phyloP scores from a whole-genome alignment of 2,113 vertebrate genomes.

The Natator depressus region DNA sequence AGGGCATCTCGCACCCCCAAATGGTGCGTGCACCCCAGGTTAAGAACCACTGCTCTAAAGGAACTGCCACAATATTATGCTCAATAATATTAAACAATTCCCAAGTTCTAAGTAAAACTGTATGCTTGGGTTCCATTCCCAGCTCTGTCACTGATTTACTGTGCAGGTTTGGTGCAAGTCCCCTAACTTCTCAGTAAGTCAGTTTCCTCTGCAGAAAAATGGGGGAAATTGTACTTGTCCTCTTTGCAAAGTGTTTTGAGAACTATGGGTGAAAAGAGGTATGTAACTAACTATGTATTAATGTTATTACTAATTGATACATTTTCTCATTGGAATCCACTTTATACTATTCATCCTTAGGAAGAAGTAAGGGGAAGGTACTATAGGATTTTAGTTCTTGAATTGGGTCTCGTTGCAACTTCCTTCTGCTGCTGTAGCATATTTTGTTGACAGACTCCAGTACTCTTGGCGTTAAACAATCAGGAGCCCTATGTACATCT shows the following conservation, averaged over 20 bases:
- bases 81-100: neutral
- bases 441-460: constrained; percentile 60
- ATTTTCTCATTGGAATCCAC: neutral
- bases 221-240: neutral
- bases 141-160: neutral
- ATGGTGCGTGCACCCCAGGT: no score
- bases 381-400: neutral
- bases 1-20: no score
- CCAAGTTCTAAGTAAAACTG: neutral
- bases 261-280: constrained; percentile 22
- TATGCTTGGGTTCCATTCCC: neutral
- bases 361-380: constrained; percentile 12
- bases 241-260: neutral
- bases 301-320: neutral
- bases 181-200: neutral
- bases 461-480: constrained; percentile 68
- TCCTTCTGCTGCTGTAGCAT: constrained; percentile 20
- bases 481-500: constrained; percentile 72
- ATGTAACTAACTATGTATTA: neutral
- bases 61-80: neutral
- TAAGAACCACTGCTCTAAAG: neutral
- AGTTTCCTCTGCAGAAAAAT: neutral
- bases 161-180: neutral
- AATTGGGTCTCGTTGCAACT: constrained; percentile 34
- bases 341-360: neutral